phyloP scores from a whole-genome alignment of 1,140 invertebrate genomes.

The Leguminivora glycinivorella region DNA sequence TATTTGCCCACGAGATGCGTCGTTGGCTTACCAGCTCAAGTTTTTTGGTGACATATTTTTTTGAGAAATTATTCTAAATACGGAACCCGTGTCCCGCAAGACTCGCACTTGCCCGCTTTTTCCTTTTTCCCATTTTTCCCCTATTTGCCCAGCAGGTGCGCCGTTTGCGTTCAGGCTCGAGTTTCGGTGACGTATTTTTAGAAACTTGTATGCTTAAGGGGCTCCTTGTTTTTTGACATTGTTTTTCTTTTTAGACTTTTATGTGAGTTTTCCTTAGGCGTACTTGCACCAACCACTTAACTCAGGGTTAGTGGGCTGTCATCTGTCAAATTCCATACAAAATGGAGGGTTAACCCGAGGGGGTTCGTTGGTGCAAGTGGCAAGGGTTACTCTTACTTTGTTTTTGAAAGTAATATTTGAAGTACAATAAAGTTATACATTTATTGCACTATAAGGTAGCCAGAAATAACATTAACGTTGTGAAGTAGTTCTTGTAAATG shows the following conservation, averaged over 20 bases:
- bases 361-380: too few relatives aligned
- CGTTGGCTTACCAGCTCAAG: not conserved
- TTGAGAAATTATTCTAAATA: too few relatives aligned
- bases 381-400: too few relatives aligned
- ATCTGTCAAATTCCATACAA: too few relatives aligned
- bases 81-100: not conserved
- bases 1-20: constrained; percentile 13
- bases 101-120: not conserved
- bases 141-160: constrained; percentile 19
- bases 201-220: not conserved
- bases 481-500: too few relatives aligned
- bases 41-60: constrained; percentile 2
- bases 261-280: not conserved
- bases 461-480: too few relatives aligned
- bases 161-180: not conserved
- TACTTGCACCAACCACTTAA: too few relatives aligned
- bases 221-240: not conserved
- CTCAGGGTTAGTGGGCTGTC: too few relatives aligned
- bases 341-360: too few relatives aligned
- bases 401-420: not conserved
- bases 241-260: not conserved
- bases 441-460: too few relatives aligned
- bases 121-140: not conserved
- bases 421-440: too few relatives aligned
- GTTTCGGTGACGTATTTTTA: constrained; percentile 5